Conservation (phyloP, 1,140 invertebrate species). For the Drosophila erecta region DNA sequence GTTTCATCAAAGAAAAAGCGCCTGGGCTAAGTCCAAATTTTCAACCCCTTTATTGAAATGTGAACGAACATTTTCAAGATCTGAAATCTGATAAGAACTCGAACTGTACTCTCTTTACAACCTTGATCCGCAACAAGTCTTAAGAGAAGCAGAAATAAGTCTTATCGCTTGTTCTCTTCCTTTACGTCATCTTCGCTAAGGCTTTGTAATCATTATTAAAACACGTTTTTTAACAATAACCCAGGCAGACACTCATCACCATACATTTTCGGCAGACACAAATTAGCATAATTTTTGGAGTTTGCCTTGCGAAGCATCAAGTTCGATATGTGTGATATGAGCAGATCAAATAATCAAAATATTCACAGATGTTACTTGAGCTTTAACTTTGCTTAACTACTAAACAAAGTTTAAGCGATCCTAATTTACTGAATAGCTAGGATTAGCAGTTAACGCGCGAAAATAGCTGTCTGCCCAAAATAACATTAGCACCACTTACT, state of each 20-base stretch:
- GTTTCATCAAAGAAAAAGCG: neutral
- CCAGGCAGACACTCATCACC: conserved; percentile 17
- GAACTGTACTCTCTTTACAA: neutral
- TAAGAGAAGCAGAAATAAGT: neutral
- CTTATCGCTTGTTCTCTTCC: neutral
- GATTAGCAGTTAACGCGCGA: too few species aligned
- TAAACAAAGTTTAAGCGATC: too few species aligned
- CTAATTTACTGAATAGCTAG: too few species aligned
- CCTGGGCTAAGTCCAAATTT: neutral
- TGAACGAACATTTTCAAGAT: neutral
- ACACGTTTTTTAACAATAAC: conserved; percentile 28
- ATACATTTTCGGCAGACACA: conserved; percentile 15
- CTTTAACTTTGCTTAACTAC: too few species aligned
- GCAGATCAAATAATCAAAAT: neutral
- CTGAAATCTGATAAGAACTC: neutral
- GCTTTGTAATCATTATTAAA: conserved; percentile 8
- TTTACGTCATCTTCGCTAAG: conserved; percentile 21
- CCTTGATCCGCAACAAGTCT: too few species aligned
- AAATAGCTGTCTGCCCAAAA: too few species aligned
- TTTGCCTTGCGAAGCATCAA: neutral
- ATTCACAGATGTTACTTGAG: too few species aligned
- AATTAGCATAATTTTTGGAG: conserved; percentile 22
- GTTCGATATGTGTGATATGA: neutral
- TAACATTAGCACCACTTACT: too few species aligned
- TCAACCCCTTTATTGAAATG: conserved; percentile 15